Conservation (phyloP, 1,140 invertebrate genomes). For the Euwallacea similis region DNA sequence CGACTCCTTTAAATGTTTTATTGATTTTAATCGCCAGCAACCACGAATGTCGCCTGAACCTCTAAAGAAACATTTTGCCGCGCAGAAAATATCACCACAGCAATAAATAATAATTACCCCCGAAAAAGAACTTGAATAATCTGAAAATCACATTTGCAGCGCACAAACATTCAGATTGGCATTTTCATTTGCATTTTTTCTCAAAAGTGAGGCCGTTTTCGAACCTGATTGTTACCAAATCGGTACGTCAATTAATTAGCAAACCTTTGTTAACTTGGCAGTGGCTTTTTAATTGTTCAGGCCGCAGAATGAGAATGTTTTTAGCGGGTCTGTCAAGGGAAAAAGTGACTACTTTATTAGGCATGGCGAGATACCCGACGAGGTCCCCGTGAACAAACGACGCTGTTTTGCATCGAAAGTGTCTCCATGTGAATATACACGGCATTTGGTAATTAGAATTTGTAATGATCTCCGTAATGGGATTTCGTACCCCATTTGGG, state of each 20-base stretch:
- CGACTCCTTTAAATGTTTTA: too few species aligned
- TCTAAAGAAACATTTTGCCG: too few species aligned
- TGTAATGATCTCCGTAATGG: conserved; percentile 6
- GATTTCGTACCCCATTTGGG: neutral
- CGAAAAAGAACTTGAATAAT: neutral
- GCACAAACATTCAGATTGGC: conserved; percentile 4
- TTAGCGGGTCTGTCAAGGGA: conserved; percentile 24
- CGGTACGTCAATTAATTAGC: conserved; percentile 30
- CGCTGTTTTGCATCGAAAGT: conserved; percentile 19
- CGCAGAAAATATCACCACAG: too few species aligned
- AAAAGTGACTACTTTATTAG: conserved; percentile 36
- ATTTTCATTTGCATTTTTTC: conserved; percentile 10
- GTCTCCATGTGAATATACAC: conserved; percentile 11
- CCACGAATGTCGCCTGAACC: too few species aligned
- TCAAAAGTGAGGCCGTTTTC: conserved; percentile 18
- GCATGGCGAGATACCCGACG: conserved; percentile 26
- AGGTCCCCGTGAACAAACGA: conserved; percentile 21
- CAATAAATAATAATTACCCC: too few species aligned
- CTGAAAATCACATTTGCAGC: neutral
- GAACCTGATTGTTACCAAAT: conserved; percentile 40
- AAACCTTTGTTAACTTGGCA: conserved; percentile 22
- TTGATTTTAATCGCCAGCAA: too few species aligned
- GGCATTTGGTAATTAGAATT: conserved; percentile 17
- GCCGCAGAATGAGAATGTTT: conserved; percentile 17
- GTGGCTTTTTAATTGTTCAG: conserved; percentile 32